phyloP scores from a whole-genome alignment of 2,113 vertebrate species.

The Myanophis thanlyinensis region DNA sequence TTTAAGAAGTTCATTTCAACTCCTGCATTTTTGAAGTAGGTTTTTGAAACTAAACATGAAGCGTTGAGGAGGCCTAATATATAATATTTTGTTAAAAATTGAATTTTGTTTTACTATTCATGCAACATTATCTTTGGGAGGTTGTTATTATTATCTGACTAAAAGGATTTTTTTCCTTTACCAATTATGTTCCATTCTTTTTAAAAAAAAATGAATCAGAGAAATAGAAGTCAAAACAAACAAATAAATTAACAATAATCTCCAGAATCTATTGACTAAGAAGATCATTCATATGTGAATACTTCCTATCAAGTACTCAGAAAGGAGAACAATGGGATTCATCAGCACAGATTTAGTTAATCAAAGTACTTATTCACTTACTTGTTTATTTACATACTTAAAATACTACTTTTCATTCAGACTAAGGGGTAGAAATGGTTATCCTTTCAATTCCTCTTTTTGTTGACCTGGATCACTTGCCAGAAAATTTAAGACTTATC shows the following conservation, averaged over 20 bases:
- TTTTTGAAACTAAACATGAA: background rate
- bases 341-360: background rate
- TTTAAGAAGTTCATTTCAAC: background rate
- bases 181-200: background rate
- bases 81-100: background rate
- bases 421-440: background rate
- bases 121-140: background rate
- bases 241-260: background rate
- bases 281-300: background rate
- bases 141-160: background rate
- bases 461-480: background rate
- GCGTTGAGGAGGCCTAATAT: background rate
- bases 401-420: background rate
- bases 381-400: background rate
- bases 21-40: background rate
- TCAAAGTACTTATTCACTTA: background rate
- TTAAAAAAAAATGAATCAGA: background rate
- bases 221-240: background rate
- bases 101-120: background rate
- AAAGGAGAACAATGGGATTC: background rate
- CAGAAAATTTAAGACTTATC: background rate
- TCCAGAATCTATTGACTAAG: background rate
- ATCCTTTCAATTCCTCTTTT: background rate
- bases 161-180: background rate
- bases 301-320: background rate